Evolutionary conservation across 2,797 vertebrate genomes (phyloP), one percentile per base, ranked within the genome.

Genomic region (Pangasius sanitwongsei): DNA sequence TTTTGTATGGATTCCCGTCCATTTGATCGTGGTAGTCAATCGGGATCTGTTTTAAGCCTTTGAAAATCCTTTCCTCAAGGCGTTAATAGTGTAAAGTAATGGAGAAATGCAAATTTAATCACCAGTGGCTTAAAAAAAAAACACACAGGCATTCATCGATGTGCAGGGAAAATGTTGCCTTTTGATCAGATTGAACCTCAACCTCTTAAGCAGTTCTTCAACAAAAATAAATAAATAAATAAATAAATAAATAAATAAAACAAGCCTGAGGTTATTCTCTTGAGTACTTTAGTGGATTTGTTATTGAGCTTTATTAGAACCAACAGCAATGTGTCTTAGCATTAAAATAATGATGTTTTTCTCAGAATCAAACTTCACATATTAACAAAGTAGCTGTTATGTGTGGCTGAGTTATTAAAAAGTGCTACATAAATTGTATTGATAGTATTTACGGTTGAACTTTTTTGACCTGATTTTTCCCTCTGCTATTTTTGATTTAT

Each of bases 181-280:
- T 90, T 92, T 90, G 75, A 90, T 90, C 55, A 72, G 81, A 89
- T 86, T 65, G 12, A 88, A 82, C 84, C 77, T 75, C 59, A 86
- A 86, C 87, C 69, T 65, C 41, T 85, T 23, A 86, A 87, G 44
- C 75, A 53, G 78, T 84, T 88, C 50, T 86, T 86, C 8, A 89
- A 74, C 75, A 34, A 12, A 48, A 13, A 78, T 70, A 86, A 89
- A 1, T 16, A 13, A 28, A 7, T 13, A 59, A 63, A 1, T 9
- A n/a, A 37, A 12, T 31, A 13, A 31, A n/a, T 63, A 12, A 81
- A 81, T 88, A 86, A 88, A 0, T 25, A 28, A 28, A 7, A 23
- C 20, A 20, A 31, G 23, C 80, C 61, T 55, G 63, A 13, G 15
- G 57, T 75, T 83, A 53, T 85, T 69, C 74, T 70, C 72, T 57